A percentile compares a stretch with the other conserved stretches of the same genome.
Evolutionary conservation across 2,113 vertebrate species (phyloP).

Genomic region (Catharus bicknelli): DNA sequence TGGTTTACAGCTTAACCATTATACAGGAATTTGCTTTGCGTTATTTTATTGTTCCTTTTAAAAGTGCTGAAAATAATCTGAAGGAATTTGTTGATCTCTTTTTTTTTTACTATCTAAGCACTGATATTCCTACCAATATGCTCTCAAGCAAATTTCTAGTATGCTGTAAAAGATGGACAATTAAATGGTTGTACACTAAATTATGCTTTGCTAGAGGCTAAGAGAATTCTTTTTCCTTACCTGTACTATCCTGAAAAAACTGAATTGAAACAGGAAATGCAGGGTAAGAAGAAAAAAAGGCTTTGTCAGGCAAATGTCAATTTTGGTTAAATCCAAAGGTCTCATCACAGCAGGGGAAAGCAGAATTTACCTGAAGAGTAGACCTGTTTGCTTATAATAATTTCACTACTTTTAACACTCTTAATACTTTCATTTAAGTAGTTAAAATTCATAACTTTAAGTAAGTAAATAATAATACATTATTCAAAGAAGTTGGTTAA

Average conservation of each 20-base stretch:
- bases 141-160: neutral
- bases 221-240: conserved; percentile 15
- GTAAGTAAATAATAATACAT: neutral
- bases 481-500: neutral
- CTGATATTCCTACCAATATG: neutral
- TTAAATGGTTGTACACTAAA: neutral
- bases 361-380: neutral
- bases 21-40: neutral
- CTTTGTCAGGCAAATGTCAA: neutral
- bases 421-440: neutral
- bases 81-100: neutral
- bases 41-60: neutral
- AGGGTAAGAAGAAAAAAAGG: neutral
- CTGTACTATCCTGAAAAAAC: neutral
- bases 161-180: neutral
- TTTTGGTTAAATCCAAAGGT: neutral
- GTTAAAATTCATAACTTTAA: neutral
- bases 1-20: neutral
- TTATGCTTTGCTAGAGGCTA: neutral
- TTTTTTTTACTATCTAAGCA: neutral
- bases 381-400: neutral
- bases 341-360: neutral
- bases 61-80: neutral
- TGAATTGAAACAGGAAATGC: neutral
- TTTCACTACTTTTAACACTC: neutral